Evolutionary conservation across 2,888 invertebrate species (phyloP).

Genomic region (Tolmerus cingulatus): DNA sequence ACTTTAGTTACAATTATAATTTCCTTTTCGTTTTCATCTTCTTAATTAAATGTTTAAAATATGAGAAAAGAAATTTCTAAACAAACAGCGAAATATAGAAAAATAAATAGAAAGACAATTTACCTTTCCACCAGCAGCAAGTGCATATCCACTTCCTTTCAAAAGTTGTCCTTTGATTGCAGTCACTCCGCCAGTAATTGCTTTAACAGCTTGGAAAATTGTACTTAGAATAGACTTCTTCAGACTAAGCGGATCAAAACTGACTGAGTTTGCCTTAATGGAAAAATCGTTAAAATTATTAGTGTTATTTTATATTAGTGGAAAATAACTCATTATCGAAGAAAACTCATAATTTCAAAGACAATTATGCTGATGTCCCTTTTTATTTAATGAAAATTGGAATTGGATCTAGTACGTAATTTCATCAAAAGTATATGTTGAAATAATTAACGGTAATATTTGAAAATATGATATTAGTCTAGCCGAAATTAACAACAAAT

Average conservation of each 20-base stretch:
- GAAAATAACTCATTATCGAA: too few relatives aligned
- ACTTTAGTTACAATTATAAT: too few relatives aligned
- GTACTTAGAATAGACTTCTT: constrained; percentile 85
- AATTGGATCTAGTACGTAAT: too few relatives aligned
- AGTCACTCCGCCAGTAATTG: constrained; percentile 85
- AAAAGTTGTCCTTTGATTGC: constrained; percentile 88
- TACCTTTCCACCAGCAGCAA: constrained; percentile 70
- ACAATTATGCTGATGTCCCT: too few relatives aligned
- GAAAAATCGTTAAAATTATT: constrained; percentile 3
- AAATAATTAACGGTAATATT: too few relatives aligned
- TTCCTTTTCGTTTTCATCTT: neutral
- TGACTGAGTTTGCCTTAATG: constrained; percentile 58
- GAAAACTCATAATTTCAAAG: too few relatives aligned
- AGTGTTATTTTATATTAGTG: neutral
- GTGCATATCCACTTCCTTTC: constrained; percentile 79
- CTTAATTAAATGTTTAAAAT: neutral
- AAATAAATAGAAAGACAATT: neutral
- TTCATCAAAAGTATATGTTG: too few relatives aligned
- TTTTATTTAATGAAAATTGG: too few relatives aligned
- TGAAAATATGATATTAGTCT: too few relatives aligned
- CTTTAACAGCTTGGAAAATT: constrained; percentile 85
- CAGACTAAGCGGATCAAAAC: constrained; percentile 76
- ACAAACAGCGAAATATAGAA: too few relatives aligned
- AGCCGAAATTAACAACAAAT: too few relatives aligned
- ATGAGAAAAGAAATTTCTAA: neutral